Percentiles rank a stretch among this genome's conserved stretches.
These are phyloP conservation scores for Columbina picui DNA, from an alignment of 2,113 vertebrate species.

Conservation along the genomic window DNA sequence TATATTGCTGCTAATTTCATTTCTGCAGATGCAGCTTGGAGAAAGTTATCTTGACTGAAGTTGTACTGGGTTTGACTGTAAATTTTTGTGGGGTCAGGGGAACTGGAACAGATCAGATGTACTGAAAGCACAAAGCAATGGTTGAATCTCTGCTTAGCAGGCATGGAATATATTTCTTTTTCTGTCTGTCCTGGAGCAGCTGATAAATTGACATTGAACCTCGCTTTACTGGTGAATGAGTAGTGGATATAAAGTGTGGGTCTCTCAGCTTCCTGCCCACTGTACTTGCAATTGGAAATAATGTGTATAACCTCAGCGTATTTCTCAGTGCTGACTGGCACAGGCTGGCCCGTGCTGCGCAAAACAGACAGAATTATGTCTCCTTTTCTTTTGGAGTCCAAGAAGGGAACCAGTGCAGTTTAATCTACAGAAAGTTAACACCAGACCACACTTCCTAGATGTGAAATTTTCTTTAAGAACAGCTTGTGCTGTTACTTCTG, in stretches of 20 bases:
- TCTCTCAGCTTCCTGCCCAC: neutral
- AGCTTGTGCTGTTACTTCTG: neutral
- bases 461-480: neutral
- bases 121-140: neutral
- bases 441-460: neutral
- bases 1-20: constrained; percentile 30
- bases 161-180: neutral
- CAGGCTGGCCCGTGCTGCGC: neutral
- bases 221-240: neutral
- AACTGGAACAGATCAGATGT: neutral
- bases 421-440: neutral
- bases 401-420: neutral
- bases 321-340: neutral
- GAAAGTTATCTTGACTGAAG: neutral
- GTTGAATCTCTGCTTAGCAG: neutral
- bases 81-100: constrained; percentile 1
- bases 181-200: neutral
- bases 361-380: neutral
- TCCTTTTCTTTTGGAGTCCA: neutral
- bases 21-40: constrained; percentile 20
- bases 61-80: neutral
- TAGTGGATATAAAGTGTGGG: neutral
- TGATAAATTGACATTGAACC: neutral
- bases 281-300: neutral
- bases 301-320: neutral